Evolutionary conservation across 2,797 vertebrate genomes (phyloP).

Genomic region (Gymnopithys bicolor): DNA sequence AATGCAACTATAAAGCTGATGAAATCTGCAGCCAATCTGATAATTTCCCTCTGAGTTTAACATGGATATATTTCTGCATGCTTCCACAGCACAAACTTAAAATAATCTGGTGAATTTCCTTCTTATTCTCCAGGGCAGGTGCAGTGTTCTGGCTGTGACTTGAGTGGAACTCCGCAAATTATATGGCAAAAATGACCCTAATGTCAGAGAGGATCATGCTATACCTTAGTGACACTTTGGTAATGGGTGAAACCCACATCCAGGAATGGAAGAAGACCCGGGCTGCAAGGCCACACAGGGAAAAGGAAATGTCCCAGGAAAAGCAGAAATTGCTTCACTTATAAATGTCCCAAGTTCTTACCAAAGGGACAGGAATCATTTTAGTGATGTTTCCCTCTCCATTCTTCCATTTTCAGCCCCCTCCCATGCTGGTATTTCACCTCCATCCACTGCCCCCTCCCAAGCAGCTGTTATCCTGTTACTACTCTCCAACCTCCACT

Average conservation of each 20-base stretch:
- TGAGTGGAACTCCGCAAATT: neutral
- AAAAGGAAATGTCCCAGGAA: neutral
- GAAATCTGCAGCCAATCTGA: neutral
- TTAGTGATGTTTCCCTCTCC: neutral
- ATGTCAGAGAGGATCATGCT: neutral
- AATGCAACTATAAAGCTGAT: neutral
- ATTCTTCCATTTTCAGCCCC: neutral
- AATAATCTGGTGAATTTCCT: conserved; percentile 38
- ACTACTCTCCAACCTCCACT: neutral
- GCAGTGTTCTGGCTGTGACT: neutral
- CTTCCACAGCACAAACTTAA: conserved; percentile 35
- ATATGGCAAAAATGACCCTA: neutral
- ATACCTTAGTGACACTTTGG: neutral
- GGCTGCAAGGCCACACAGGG: neutral
- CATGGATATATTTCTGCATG: neutral
- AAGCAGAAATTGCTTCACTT: neutral
- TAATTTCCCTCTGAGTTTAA: neutral
- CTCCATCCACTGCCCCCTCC: neutral
- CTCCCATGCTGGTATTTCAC: neutral
- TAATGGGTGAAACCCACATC: neutral
- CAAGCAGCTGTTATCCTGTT: neutral
- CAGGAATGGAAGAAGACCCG: neutral
- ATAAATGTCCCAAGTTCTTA: neutral
- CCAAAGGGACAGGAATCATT: neutral
- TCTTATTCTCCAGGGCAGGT: neutral